phyloP scores from a whole-genome alignment of 30 jellyfish, hydroid and myxozoan species.

The Pseudorhiza aurosa region DNA sequence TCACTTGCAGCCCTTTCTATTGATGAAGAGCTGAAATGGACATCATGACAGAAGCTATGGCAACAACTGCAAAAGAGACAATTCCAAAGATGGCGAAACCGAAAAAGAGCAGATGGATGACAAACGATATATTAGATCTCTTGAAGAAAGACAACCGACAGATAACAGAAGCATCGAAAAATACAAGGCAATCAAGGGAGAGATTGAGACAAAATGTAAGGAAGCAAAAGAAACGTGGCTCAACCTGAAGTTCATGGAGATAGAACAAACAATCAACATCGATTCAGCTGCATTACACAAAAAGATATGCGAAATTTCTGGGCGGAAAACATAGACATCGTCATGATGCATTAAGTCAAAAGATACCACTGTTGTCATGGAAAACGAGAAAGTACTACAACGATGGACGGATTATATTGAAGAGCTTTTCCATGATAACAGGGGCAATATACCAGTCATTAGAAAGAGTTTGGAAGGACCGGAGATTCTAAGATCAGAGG shows the following conservation, averaged over 20 bases:
- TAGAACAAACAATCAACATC: background rate
- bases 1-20: background rate
- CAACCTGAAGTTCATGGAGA: background rate
- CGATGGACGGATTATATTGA: constrained; percentile 23
- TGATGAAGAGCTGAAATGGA: background rate
- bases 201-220: background rate
- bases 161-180: background rate
- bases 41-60: background rate
- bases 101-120: background rate
- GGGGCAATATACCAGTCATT: constrained; percentile 1
- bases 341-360: background rate
- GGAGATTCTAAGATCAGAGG: background rate
- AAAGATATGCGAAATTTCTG: background rate
- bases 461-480: constrained; percentile 1
- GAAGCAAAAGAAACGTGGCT: background rate
- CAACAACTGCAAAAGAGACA: background rate
- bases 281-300: background rate
- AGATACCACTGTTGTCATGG: constrained; percentile 28
- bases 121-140: background rate
- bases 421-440: constrained; percentile 12
- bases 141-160: background rate
- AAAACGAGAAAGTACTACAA: constrained; percentile 28
- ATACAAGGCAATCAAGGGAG: background rate
- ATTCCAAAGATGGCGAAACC: background rate
- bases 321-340: no score